phyloP scores from a whole-genome alignment of 1,140 invertebrate genomes.

The Neodiprion virginianus region DNA sequence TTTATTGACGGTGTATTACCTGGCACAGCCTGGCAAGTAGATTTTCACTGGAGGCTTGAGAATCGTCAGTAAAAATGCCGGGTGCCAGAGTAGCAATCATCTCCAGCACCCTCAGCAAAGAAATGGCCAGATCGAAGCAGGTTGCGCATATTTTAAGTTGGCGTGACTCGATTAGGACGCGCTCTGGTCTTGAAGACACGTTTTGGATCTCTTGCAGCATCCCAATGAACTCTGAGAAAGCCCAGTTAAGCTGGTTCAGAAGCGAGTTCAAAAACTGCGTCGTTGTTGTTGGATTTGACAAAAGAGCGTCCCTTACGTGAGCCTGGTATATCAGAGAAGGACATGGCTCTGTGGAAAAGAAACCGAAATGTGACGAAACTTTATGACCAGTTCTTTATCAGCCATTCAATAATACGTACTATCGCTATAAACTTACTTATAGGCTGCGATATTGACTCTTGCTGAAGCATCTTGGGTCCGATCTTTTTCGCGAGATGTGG shows the following conservation, averaged over 20 bases:
- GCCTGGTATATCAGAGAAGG: constrained; percentile 68
- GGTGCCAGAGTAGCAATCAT: constrained; percentile 76
- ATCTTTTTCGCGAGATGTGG: constrained; percentile 65
- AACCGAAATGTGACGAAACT: constrained; percentile 10
- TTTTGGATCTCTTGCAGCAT: constrained; percentile 81
- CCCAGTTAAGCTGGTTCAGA: constrained; percentile 86
- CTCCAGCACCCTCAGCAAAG: constrained; percentile 78
- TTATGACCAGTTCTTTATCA: constrained; percentile 2
- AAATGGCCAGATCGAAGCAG: constrained; percentile 78
- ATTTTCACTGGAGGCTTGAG: constrained; percentile 67
- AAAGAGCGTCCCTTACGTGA: constrained; percentile 63
- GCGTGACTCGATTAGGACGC: constrained; percentile 73
- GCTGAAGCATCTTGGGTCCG: constrained; percentile 56
- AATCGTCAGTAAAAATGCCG: constrained; percentile 68
- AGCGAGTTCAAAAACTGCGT: constrained; percentile 79
- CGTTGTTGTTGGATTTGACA: constrained; percentile 55
- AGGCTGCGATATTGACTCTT: constrained; percentile 56
- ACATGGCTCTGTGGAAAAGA: constrained; percentile 64
- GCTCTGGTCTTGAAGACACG: constrained; percentile 68
- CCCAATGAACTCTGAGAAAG: constrained; percentile 87
- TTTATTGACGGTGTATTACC: constrained; percentile 45
- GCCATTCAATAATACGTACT: constrained; percentile 16
- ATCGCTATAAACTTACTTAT: constrained; percentile 55
- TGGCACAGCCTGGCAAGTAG: constrained; percentile 73
- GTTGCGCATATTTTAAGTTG: constrained; percentile 86